Percentiles rank a stretch among this genome's conserved stretches.
These are phyloP conservation scores for Mylabris phalerata DNA, from an alignment of 1,140 invertebrate genomes.

Conservation along the genomic window DNA sequence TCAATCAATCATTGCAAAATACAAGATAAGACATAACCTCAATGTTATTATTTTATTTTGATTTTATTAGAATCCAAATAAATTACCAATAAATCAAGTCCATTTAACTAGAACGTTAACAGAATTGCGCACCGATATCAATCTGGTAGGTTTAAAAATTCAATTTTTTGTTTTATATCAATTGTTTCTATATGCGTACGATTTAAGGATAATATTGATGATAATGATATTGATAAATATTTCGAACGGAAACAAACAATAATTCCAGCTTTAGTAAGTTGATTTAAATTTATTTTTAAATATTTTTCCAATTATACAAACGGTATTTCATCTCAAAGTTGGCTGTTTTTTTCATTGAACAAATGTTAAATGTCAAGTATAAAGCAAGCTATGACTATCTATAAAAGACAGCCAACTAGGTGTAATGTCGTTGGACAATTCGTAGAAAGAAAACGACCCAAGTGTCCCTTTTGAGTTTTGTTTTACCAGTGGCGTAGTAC, in stretches of 20 bases:
- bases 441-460: too few relatives aligned
- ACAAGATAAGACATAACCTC: background rate
- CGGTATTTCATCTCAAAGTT: too few relatives aligned
- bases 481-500: too few relatives aligned
- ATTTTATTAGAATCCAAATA: conserved; percentile 33
- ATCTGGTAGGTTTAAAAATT: conserved; percentile 2
- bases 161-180: too few relatives aligned
- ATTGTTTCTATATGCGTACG: too few relatives aligned
- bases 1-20: background rate
- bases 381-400: too few relatives aligned
- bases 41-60: background rate
- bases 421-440: too few relatives aligned
- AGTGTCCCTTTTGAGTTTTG: too few relatives aligned
- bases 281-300: background rate
- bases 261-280: conserved; percentile 30
- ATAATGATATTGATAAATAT: conserved; percentile 13
- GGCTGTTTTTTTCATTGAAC: too few relatives aligned
- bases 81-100: conserved; percentile 33
- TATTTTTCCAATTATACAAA: too few relatives aligned
- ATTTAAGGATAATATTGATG: conserved; percentile 7
- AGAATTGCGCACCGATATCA: conserved; percentile 17
- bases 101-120: conserved; percentile 25
- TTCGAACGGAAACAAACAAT: conserved; percentile 25
- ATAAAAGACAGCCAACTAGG: too few relatives aligned
- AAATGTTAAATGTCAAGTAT: too few relatives aligned